Conservation (phyloP, 23 tunicate genomes). For the Ascidia mentula region DNA sequence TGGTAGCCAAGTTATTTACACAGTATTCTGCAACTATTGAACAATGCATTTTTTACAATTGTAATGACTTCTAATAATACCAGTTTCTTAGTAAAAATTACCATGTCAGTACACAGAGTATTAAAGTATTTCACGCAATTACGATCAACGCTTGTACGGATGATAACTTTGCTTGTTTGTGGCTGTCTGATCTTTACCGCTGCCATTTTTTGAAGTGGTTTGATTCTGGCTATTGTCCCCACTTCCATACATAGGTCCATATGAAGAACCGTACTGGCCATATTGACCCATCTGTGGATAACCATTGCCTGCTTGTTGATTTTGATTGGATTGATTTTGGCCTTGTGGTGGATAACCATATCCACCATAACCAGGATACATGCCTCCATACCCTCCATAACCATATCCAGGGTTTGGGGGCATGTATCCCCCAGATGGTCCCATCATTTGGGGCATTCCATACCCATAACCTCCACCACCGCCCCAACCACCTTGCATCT, state of each 20-base stretch:
- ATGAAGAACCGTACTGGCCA: background rate
- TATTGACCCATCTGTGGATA: conserved; percentile 3
- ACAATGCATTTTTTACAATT: too few species aligned
- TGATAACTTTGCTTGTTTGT: conserved; percentile 33
- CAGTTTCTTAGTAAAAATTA: too few species aligned
- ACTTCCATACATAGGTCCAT: background rate
- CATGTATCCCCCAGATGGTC: conserved; percentile 4
- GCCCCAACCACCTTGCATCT: background rate
- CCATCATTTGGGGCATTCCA: background rate
- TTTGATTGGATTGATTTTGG: background rate
- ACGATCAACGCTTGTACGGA: conserved; percentile 39
- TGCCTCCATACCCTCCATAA: conserved; percentile 37
- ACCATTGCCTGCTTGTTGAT: background rate
- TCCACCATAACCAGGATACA: conserved; percentile 8
- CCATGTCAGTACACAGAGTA: too few species aligned
- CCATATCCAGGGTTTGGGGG: conserved; percentile 14
- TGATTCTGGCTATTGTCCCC: background rate
- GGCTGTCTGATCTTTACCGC: background rate
- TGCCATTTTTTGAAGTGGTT: background rate
- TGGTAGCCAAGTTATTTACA: too few species aligned
- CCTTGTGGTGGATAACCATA: background rate
- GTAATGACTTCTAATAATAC: too few species aligned
- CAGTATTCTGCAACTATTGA: too few species aligned
- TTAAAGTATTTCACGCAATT: background rate
- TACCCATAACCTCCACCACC: background rate